Evolutionary conservation across 2,113 vertebrate genomes (phyloP).

Genomic region (Manacus vitellinus): DNA sequence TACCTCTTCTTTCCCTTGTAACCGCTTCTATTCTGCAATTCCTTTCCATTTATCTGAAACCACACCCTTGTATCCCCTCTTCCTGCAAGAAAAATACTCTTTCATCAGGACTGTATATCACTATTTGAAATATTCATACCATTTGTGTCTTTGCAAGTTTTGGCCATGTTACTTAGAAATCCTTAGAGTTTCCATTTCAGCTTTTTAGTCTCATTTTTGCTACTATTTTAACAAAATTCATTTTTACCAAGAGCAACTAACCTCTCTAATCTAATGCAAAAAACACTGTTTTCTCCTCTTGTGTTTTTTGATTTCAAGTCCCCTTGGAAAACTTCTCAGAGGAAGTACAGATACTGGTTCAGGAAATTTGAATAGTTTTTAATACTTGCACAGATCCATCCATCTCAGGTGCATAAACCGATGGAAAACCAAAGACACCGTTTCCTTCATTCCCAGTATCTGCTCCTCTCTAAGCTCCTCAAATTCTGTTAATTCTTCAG

Average conservation of each 20-base stretch:
- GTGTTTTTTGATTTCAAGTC: background rate
- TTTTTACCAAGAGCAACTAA: background rate
- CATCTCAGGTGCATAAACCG: background rate
- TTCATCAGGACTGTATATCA: background rate
- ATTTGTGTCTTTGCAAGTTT: background rate
- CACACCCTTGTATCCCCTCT: background rate
- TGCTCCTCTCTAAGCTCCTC: background rate
- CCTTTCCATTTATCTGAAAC: background rate
- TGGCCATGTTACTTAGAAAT: background rate
- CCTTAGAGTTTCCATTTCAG: background rate
- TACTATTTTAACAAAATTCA: background rate
- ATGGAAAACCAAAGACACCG: background rate
- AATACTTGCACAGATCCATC: background rate
- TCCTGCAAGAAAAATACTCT: background rate
- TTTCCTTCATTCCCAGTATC: background rate
- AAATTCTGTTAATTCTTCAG: background rate
- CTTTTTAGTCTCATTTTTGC: background rate
- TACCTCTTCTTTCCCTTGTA: background rate
- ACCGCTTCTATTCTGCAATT: background rate
- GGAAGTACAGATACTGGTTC: background rate
- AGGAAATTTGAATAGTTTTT: background rate
- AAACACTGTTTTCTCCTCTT: rapidly evolving
- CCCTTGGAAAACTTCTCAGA: background rate
- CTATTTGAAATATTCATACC: background rate
- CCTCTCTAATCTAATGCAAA: background rate